Conservation (phyloP, 2,113 vertebrate species). For the Corapipo altera region DNA sequence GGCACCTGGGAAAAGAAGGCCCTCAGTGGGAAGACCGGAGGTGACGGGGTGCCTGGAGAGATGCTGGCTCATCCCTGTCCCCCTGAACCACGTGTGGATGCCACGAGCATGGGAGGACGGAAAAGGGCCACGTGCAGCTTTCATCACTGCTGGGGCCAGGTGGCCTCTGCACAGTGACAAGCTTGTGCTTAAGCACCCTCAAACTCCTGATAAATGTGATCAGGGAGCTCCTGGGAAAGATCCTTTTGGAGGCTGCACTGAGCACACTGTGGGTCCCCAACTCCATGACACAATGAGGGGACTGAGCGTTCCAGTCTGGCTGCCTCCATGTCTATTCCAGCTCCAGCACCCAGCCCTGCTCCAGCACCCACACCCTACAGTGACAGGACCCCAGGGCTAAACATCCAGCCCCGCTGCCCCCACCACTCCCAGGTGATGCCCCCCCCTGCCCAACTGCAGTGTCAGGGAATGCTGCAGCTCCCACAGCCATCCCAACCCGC, state of each 20-base stretch:
- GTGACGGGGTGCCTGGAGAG: neutral
- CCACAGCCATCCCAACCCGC: neutral
- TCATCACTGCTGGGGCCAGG: neutral
- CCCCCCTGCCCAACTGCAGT: neutral
- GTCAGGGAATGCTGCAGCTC: neutral
- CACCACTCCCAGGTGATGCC: rapidly evolving
- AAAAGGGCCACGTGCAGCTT: neutral
- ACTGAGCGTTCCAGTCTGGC: rapidly evolving
- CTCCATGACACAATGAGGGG: rapidly evolving
- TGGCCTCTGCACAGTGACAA: neutral
- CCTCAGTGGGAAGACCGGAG: rapidly evolving
- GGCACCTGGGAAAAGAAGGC: neutral
- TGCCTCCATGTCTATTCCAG: neutral
- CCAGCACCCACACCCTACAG: rapidly evolving
- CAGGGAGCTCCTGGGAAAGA: neutral
- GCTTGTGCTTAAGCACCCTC: neutral
- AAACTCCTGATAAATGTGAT: neutral
- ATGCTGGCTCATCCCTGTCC: neutral
- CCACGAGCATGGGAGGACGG: neutral
- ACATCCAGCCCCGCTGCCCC: rapidly evolving
- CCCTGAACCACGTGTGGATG: neutral
- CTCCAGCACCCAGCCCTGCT: neutral
- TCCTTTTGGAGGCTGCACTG: neutral
- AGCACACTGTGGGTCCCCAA: rapidly evolving
- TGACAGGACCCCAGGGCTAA: neutral